Base-by-base conservation (phyloP, 2,113 vertebrate species). In the Tragelaphus scriptus region DNA sequence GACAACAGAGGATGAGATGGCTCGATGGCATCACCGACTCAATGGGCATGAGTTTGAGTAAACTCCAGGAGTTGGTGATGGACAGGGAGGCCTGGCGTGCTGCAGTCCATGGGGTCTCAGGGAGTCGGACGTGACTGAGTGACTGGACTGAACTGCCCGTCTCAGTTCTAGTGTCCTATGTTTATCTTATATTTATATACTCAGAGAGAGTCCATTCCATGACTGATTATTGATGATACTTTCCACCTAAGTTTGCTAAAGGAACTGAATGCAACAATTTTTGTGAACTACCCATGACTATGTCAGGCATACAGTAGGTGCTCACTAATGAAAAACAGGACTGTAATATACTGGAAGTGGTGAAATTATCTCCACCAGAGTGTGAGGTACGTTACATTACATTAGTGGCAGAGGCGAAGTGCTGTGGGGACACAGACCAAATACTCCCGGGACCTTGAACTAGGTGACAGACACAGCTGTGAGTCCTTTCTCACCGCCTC, bases 51-150 rank as follows among this genome's bases (percentile, higher is more conserved):
- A 19, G 63, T 68, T 7, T 65, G 63, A 16, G 30, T 19, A 0
- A n/a, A 9, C 63, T n/a, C 32, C 0, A 0, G 63, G 63, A 68
- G 32, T 19, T n/a, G 63, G 32, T 68, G 32, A n/a, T n/a, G 16
- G 63, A 19, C 63, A 68, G 63, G 63, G 63, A 68, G 16, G 32
- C 0, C 32, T 68, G 63, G 32, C 2, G 1, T 2, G 32, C 32
- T n/a, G 32, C 7, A 2, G 16, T 19, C 16, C 16, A 2, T n/a
- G 63, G 63, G 32, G 63, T n/a, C 0, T 2, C 32, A 68, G 32
- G 16, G 32, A 68, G 32, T 68, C 16, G 4, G 63, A 68, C 32
- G 19, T 0, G 13, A 14, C 61, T 68, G 63, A 68, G 32, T 0
- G 0, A 16, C 30, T 65, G 7, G 0, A 65, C 63, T n/a, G 32